phyloP scores from a whole-genome alignment of 2,113 vertebrate species.

The Vulpes lagopus region DNA sequence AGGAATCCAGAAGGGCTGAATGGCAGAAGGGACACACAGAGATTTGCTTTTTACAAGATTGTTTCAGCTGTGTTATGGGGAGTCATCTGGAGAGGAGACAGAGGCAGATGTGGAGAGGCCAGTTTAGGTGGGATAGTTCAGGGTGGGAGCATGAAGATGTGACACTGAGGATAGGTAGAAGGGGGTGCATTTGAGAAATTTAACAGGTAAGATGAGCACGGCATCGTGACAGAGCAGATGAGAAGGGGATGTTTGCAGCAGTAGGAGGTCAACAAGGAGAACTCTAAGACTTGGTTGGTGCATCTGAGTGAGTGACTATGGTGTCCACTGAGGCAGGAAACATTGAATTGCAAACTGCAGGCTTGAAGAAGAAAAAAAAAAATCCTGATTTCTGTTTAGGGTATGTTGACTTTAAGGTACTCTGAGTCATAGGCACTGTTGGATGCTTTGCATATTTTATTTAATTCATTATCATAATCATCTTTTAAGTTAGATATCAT shows the following conservation, averaged over 20 bases:
- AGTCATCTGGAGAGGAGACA: not conserved
- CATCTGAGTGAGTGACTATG: too few relatives aligned
- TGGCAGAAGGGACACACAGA: not conserved
- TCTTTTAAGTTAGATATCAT: not conserved
- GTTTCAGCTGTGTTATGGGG: not conserved
- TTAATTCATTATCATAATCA: not conserved
- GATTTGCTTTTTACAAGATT: not conserved
- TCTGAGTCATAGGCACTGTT: not conserved
- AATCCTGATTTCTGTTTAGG: not conserved
- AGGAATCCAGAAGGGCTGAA: not conserved
- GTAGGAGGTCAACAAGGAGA: rapidly evolving
- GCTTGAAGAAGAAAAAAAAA: not conserved
- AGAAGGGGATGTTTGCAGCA: not conserved
- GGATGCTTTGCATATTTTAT: not conserved
- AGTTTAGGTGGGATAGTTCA: not conserved
- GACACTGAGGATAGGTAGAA: not conserved
- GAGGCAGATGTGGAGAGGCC: not conserved
- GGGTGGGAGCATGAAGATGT: not conserved
- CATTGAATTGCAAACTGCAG: not conserved
- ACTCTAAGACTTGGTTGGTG: not conserved
- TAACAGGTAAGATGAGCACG: not conserved
- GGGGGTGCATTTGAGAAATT: not conserved
- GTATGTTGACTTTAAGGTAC: not conserved
- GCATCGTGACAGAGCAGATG: rapidly evolving
- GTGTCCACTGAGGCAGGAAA: not conserved